These are phyloP conservation scores for Orestias chungarensis DNA, from an alignment of 2,797 vertebrate species.

Conservation along the genomic window DNA sequence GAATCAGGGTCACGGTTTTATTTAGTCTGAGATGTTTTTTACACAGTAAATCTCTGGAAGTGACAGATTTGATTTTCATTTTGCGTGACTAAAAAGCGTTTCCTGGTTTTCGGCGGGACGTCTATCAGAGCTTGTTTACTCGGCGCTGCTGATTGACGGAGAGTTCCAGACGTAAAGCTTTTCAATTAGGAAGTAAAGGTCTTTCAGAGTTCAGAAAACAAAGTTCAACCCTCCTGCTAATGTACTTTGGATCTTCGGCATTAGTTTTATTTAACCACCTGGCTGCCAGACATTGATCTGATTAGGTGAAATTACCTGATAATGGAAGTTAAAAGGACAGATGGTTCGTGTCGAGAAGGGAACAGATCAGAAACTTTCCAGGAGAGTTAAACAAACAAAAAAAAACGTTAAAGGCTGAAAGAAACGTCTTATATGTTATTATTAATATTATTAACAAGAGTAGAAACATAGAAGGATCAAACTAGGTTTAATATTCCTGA, in stretches of 20 bases:
- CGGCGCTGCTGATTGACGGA: background rate
- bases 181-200: background rate
- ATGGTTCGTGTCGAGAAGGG: background rate
- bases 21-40: no score
- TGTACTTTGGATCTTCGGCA: background rate
- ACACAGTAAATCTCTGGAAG: no score
- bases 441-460: no score
- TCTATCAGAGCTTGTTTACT: no score
- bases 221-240: background rate
- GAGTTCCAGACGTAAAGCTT: background rate
- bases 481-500: no score
- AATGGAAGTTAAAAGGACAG: background rate
- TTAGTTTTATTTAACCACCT: background rate
- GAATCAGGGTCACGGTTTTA: no score
- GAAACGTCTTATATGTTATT: no score
- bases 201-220: background rate
- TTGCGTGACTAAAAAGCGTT: no score
- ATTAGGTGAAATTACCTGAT: background rate
- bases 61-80: no score
- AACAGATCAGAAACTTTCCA: background rate
- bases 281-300: background rate
- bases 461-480: no score
- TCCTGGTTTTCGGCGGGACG: no score
- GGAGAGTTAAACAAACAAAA: background rate
- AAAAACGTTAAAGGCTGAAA: no score